A percentile compares a stretch with the other conserved stretches of the same genome.
Conservation (phyloP, 2,113 vertebrate species). For the Pao palembangensis region DNA sequence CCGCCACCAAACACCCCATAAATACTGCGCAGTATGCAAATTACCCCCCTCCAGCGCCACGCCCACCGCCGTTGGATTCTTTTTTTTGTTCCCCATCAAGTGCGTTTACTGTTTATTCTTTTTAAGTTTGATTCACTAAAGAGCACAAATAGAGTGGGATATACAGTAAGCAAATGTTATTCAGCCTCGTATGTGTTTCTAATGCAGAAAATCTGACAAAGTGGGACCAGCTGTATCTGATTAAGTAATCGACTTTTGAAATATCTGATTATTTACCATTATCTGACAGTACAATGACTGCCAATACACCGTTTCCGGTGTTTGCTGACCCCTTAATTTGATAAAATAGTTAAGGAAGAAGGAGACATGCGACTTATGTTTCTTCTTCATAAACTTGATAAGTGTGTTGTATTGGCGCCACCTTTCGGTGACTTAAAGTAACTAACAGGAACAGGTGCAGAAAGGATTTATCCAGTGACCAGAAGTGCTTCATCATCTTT, state of each 20-base stretch:
- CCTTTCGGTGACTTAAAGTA: too few relatives aligned
- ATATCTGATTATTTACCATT: neutral
- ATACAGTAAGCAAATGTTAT: neutral
- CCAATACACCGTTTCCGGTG: neutral
- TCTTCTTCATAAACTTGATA: too few relatives aligned
- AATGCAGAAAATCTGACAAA: neutral
- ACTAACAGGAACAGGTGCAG: too few relatives aligned
- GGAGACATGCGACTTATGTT: too few relatives aligned
- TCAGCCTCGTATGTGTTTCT: neutral
- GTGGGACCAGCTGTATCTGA: conserved; percentile 3
- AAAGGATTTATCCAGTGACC: too few relatives aligned
- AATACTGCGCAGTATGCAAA: conserved; percentile 71
- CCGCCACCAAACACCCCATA: neutral
- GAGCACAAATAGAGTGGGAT: too few relatives aligned
- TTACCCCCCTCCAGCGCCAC: conserved; percentile 26
- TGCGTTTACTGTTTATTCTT: neutral
- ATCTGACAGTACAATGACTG: neutral
- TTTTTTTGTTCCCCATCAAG: neutral
- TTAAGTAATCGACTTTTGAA: neutral
- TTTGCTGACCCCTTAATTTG: neutral
- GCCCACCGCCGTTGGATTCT: neutral
- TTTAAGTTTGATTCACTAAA: too few relatives aligned
- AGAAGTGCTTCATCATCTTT: too few relatives aligned
- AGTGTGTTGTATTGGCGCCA: too few relatives aligned
- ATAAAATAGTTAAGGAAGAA: too few relatives aligned